Base-by-base conservation (phyloP, 2,888 invertebrate species). In the Opisthograptis luteolata region DNA sequence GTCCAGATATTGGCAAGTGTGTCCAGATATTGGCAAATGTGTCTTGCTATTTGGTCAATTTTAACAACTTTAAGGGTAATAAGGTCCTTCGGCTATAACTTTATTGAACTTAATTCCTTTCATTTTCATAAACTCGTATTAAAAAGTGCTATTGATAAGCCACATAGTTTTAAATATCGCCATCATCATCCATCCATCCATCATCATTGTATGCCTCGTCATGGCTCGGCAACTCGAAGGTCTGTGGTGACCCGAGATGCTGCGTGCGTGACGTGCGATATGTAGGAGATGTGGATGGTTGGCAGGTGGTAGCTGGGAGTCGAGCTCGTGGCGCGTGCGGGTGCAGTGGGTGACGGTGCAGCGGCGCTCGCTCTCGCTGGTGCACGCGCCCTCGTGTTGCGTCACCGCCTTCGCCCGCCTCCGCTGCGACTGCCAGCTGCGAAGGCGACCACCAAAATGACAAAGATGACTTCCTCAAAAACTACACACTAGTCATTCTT, bases 331-430 rank as follows among this genome's bases (percentile, higher is more conserved):
- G 76, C 56, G 67, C 24, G 59, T 67, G 62, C 63, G 75, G 53
- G 67, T 70, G 42, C 69, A 72, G 20, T 70, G 74, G 73, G 48
- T 81, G 71, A 74, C 77, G 57, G 80, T 76, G 79, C 77, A 80
- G 13, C 64, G 70, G 36, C 69, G 75, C 47, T 73, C 70, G 59
- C 73, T 74, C 49, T 66, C 74, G 15, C 61, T 71, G 34, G 66
- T 76, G 35, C 88, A 88, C 62, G 85, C 88, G 40, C 79, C 87
- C 4, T 62, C 74, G 19, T 89, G 89, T 76, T 70, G 79, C 58
- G 72, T 84, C 59, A 72, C 80, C 24, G 72, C 79, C 42, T 69
- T 70, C 51, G 64, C 76, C 44, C 60, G 65, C 42, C 76, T 73
- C 31, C 74, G 71, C 55, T 89, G 89, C 63, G 71, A 82, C 68